Percentiles rank a stretch among this genome's conserved stretches.
Evolutionary conservation across 2,113 vertebrate species (phyloP).

Genomic region (Noturus placidus): DNA sequence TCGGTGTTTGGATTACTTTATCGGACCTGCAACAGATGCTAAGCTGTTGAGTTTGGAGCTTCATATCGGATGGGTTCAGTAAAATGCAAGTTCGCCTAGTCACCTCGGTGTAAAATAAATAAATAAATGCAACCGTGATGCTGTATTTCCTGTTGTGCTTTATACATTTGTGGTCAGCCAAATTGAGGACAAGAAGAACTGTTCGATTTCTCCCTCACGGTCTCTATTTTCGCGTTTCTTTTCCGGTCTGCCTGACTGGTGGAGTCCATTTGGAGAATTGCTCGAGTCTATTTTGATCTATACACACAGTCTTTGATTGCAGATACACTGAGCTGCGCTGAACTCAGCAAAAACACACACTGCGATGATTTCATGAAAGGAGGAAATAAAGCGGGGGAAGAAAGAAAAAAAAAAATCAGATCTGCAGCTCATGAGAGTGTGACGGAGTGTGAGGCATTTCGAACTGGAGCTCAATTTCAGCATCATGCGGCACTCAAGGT

Average conservation of each 20-base stretch:
- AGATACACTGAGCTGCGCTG: not conserved
- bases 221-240: not conserved
- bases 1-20: constrained; percentile 35
- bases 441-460: not conserved
- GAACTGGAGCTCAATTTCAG: not conserved
- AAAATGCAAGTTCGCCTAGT: not conserved
- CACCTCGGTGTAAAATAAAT: not conserved
- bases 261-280: not conserved
- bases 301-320: not conserved
- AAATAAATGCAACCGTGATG: not conserved
- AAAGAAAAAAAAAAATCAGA: not conserved
- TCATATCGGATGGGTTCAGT: constrained; percentile 14
- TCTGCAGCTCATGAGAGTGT: not conserved
- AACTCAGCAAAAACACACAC: not conserved
- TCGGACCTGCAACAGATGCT: constrained; percentile 27
- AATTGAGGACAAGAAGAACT: not conserved
- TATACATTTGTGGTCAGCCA: not conserved
- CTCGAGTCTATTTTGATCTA: not conserved
- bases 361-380: not conserved
- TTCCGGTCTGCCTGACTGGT: not conserved
- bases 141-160: not conserved
- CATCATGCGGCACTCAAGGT: constrained; percentile 6
- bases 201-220: not conserved
- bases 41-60: not conserved
- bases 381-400: not conserved